Conservation (phyloP, 2,797 vertebrate species). For the Limnodromus scolopaceus region DNA sequence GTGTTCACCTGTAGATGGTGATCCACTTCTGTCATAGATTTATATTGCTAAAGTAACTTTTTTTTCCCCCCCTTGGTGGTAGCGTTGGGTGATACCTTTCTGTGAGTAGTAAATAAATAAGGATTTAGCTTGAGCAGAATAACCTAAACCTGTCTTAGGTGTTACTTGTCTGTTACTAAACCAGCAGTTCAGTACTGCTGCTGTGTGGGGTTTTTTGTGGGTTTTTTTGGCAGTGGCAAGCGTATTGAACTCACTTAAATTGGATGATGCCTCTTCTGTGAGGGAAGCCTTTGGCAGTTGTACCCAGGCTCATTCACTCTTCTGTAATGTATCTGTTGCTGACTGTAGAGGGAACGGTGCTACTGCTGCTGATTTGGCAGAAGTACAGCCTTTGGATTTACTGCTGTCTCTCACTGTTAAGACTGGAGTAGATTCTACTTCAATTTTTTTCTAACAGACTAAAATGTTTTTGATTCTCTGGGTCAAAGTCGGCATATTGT, state of each 20-base stretch:
- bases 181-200: neutral
- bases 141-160: neutral
- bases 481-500: neutral
- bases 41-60: neutral
- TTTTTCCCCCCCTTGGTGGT: neutral
- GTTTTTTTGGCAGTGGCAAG: neutral
- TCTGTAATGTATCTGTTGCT: neutral
- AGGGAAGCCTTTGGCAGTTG: neutral
- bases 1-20: slow-evolving; percentile 15
- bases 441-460: neutral
- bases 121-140: neutral
- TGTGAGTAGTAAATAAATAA: neutral
- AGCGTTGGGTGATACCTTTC: neutral
- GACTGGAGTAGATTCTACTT: neutral
- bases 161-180: neutral
- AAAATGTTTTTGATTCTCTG: neutral
- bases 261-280: neutral
- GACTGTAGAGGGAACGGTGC: neutral
- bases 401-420: neutral
- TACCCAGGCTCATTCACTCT: neutral
- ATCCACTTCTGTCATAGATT: neutral
- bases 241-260: neutral
- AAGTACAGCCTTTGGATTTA: neutral
- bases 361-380: neutral
- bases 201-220: neutral